These are phyloP conservation scores for Psilanteris sp. DNA, from an alignment of 1,140 invertebrate species.

Conservation along the genomic window DNA sequence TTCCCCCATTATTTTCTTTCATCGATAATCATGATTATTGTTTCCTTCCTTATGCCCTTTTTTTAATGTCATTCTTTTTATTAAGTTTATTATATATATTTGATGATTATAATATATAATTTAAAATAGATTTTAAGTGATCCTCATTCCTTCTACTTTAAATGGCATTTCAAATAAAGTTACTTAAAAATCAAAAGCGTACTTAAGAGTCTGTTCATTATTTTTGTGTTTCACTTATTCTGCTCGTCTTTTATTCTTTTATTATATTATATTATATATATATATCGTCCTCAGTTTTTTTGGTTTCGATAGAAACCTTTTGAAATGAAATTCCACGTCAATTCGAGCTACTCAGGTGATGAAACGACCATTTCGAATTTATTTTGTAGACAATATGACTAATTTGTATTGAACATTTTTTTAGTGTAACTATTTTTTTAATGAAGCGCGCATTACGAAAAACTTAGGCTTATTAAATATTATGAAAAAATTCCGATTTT, in stretches of 20 bases:
- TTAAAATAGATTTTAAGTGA: conserved; percentile 62
- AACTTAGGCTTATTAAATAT: conserved; percentile 50
- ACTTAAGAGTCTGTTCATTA: conserved; percentile 45
- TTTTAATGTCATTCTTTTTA: conserved; percentile 47
- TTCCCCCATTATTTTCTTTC: conserved; percentile 39
- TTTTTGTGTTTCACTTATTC: conserved; percentile 23
- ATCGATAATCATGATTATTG: conserved; percentile 23
- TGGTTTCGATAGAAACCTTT: conserved; percentile 60
- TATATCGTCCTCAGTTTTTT: not conserved
- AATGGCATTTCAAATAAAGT: conserved; percentile 64
- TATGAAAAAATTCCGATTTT: conserved; percentile 10
- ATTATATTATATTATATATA: not conserved
- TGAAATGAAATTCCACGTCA: conserved; percentile 65
- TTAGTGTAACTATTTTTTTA: conserved; percentile 51
- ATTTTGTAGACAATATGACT: conserved; percentile 35
- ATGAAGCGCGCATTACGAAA: conserved; percentile 49
- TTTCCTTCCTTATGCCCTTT: conserved; percentile 17
- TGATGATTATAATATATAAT: conserved; percentile 66
- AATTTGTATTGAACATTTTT: conserved; percentile 56
- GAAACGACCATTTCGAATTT: conserved; percentile 26
- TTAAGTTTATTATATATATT: conserved; percentile 61
- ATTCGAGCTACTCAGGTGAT: conserved; percentile 52
- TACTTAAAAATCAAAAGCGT: conserved; percentile 64
- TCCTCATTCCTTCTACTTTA: conserved; percentile 58
- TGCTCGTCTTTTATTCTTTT: conserved; percentile 29